phyloP scores from a whole-genome alignment of 2,797 vertebrate species.

The Sparus aurata region DNA sequence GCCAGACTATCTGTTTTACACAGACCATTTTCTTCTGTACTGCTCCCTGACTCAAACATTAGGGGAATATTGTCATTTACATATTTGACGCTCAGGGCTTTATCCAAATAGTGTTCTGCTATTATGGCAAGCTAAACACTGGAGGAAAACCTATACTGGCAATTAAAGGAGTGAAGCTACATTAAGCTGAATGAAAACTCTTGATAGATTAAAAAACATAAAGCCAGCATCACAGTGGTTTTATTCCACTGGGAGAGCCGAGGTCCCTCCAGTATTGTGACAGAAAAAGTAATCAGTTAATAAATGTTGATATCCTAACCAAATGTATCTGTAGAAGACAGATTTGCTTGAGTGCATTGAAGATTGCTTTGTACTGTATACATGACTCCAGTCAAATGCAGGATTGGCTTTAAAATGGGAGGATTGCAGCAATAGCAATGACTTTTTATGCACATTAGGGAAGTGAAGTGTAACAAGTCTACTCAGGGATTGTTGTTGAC shows the following conservation, averaged over 20 bases:
- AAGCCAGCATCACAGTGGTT: conserved; percentile 55
- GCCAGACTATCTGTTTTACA: conserved; percentile 24
- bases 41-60: conserved; percentile 48
- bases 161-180: conserved; percentile 69
- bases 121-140: conserved; percentile 56
- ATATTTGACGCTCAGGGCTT: conserved; percentile 67
- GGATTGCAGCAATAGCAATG: neutral
- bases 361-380: neutral
- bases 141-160: conserved; percentile 63
- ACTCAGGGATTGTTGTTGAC: neutral
- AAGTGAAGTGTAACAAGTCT: neutral
- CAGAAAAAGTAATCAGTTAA: conserved; percentile 30
- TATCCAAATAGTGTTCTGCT: conserved; percentile 63
- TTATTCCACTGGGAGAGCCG: conserved; percentile 53
- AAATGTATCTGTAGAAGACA: neutral
- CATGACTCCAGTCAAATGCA: conserved; percentile 4
- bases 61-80: conserved; percentile 63
- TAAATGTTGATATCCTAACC: conserved; percentile 17
- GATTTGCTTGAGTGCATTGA: neutral
- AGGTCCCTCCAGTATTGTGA: conserved; percentile 14
- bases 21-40: conserved; percentile 36
- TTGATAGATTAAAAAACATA: conserved; percentile 63
- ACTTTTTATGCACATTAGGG: neutral
- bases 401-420: neutral
- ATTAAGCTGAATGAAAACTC: conserved; percentile 69